These are phyloP conservation scores for Alectura lathami DNA, from an alignment of 2,113 vertebrate genomes.

Conservation along the genomic window DNA sequence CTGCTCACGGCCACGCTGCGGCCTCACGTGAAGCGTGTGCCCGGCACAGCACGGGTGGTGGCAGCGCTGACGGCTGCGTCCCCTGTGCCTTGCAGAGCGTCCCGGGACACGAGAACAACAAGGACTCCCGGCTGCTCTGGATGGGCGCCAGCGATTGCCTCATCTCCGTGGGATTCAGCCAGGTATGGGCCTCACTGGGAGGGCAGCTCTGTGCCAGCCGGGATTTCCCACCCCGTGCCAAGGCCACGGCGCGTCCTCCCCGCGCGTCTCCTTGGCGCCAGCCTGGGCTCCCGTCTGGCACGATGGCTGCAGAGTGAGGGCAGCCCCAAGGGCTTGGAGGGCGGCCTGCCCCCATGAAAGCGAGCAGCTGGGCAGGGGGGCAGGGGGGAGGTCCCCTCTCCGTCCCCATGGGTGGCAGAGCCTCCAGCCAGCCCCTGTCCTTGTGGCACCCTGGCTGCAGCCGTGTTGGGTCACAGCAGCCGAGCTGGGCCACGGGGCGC, in stretches of 20 bases:
- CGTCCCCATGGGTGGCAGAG: background rate
- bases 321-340: background rate
- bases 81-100: constrained; percentile 76
- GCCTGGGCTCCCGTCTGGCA: background rate
- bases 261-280: background rate
- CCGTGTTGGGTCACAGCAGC: background rate
- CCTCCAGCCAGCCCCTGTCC: background rate
- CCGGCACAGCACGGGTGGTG: fast-evolving
- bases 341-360: background rate
- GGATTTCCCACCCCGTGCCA: background rate
- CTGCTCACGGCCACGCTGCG: background rate
- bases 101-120: constrained; percentile 83
- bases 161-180: constrained; percentile 89
- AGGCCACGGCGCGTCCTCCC: background rate
- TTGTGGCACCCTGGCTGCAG: background rate
- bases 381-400: background rate
- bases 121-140: constrained; percentile 88
- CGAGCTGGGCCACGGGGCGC: background rate
- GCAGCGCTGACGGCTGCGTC: background rate
- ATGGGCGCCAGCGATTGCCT: constrained; percentile 79
- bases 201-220: background rate
- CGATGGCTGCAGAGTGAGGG: background rate
- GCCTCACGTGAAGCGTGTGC: fast-evolving
- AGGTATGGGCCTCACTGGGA: constrained; percentile 70
- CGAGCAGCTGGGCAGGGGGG: background rate